phyloP scores from a whole-genome alignment of 2,113 vertebrate species.

The Anthoscopus minutus region DNA sequence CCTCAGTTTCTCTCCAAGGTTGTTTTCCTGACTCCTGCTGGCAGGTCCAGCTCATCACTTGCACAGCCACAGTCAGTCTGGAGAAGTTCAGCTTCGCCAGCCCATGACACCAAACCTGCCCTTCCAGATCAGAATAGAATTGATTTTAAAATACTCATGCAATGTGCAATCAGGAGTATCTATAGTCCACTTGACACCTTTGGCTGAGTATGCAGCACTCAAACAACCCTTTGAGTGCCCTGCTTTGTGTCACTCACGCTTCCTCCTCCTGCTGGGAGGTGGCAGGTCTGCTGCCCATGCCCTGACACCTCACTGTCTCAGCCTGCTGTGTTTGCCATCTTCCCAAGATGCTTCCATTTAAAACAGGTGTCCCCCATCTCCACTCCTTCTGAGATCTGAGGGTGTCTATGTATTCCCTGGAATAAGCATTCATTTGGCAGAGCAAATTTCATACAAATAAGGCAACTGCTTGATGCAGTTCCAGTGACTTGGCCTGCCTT shows the following conservation, averaged over 20 bases:
- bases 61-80: accelerated
- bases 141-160: neutral
- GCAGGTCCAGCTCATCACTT: neutral
- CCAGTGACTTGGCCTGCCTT: neutral
- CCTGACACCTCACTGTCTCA: neutral
- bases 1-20: neutral
- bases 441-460: neutral
- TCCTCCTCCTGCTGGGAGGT: neutral
- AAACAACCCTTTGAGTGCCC: neutral
- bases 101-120: neutral
- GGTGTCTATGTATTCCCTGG: neutral
- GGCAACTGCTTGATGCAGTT: neutral
- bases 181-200: neutral
- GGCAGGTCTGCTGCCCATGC: neutral
- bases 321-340: neutral
- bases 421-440: neutral
- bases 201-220: neutral
- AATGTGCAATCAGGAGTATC: neutral
- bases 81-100: neutral
- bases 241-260: neutral
- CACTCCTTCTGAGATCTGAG: neutral
- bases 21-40: neutral
- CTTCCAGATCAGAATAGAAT: neutral
- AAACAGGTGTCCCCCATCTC: neutral
- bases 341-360: neutral